Conservation (phyloP, 2,113 vertebrate species). For the Calyptommatus sinebrachiatus region DNA sequence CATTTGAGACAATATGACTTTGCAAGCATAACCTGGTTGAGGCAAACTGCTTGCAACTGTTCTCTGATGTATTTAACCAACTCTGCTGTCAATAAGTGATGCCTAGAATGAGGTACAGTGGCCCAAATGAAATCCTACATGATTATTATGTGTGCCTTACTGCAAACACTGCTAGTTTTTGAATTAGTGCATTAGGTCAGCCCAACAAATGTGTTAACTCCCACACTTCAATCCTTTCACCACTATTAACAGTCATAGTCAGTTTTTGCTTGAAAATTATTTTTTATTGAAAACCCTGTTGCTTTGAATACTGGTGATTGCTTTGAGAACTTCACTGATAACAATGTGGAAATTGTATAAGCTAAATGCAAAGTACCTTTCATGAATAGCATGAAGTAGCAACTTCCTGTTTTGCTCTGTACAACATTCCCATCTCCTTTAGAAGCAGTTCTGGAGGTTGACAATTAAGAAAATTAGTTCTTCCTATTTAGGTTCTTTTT, state of each 20-base stretch:
- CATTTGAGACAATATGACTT: too few species aligned
- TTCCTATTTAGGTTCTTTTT: neutral
- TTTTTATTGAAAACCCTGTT: conserved; percentile 70
- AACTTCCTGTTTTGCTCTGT: conserved; percentile 37
- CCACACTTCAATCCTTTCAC: neutral
- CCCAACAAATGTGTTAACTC: neutral
- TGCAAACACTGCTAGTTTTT: neutral
- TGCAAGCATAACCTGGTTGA: too few species aligned
- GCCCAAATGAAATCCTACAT: neutral
- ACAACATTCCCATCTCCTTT: conserved; percentile 32
- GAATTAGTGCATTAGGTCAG: neutral
- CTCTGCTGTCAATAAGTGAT: neutral
- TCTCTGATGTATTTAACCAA: neutral
- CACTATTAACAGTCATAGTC: neutral
- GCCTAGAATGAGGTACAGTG: neutral
- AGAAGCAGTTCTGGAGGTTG: neutral
- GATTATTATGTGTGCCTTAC: neutral
- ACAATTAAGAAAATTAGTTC: neutral
- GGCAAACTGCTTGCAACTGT: too few species aligned
- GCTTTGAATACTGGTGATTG: conserved; percentile 39
- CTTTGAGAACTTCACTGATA: conserved; percentile 40
- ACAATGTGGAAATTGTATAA: conserved; percentile 23
- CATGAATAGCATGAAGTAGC: conserved; percentile 36
- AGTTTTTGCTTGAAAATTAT: conserved; percentile 17
- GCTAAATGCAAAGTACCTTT: conserved; percentile 59